These are phyloP conservation scores for Stenodema calcarata DNA, from an alignment of 2,888 invertebrate genomes.

Conservation along the genomic window DNA sequence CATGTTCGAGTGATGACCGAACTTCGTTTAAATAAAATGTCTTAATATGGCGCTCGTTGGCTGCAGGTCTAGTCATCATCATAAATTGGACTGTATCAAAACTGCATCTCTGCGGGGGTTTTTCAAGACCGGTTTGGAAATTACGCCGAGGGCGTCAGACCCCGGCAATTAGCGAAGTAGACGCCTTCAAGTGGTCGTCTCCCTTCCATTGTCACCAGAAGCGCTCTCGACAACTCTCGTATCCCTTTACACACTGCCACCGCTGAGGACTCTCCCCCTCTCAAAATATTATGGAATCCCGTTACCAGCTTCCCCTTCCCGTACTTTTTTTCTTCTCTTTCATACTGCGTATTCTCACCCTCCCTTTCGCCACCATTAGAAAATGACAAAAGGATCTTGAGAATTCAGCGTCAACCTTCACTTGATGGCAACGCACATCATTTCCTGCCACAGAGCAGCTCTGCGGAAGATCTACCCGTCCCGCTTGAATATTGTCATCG, in stretches of 20 bases:
- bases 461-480: no score
- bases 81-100: background rate
- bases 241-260: background rate
- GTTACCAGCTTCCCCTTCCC: conserved; percentile 5
- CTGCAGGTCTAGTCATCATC: no score
- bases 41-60: no score
- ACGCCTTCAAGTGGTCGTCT: conserved; percentile 32
- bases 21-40: no score
- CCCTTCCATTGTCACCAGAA: conserved; percentile 42
- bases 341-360: background rate
- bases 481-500: no score
- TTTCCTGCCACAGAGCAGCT: background rate
- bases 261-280: background rate
- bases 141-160: background rate
- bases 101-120: background rate
- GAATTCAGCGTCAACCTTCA: background rate
- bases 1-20: no score
- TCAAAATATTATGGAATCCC: conserved; percentile 46
- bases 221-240: conserved; percentile 26
- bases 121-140: background rate
- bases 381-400: conserved; percentile 16
- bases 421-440: background rate
- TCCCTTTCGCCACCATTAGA: conserved; percentile 11
- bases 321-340: background rate
- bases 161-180: conserved; percentile 45